A percentile compares a stretch with the other conserved stretches of the same genome.
Evolutionary conservation across 2,888 invertebrate genomes (phyloP).

Genomic region (Euzophera pinguis): DNA sequence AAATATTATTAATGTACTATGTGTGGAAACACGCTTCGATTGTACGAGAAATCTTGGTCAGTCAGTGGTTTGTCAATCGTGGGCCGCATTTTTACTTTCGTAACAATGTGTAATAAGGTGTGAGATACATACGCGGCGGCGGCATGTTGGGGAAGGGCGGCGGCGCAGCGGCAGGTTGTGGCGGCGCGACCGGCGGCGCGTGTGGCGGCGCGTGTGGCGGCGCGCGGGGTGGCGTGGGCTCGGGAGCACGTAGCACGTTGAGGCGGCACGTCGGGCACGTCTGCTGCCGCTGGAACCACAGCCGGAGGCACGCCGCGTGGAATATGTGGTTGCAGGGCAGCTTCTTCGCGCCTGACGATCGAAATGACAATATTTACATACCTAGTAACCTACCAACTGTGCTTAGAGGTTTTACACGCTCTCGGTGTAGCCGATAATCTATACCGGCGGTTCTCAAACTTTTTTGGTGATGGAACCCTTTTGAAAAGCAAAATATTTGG

Average conservation of each 20-base stretch:
- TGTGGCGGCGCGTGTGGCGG: conserved; percentile 26
- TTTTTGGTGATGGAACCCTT: no score
- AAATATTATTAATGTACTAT: no score
- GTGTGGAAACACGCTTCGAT: no score
- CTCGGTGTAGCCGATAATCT: no score
- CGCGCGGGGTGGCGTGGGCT: conserved; percentile 29
- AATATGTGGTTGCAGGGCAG: conserved; percentile 99
- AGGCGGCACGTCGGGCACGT: conserved; percentile 99
- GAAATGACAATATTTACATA: not conserved
- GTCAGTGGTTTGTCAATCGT: no score
- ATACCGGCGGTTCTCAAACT: no score
- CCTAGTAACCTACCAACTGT: no score
- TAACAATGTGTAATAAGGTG: no score
- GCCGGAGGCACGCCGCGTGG: conserved; percentile 97
- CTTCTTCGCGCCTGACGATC: conserved; percentile 89
- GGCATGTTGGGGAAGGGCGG: conserved; percentile 62
- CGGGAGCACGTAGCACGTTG: conserved; percentile 84
- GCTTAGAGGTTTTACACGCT: no score
- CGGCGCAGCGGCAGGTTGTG: conserved; percentile 34
- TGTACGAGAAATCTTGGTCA: no score
- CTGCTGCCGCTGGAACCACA: conserved; percentile 99
- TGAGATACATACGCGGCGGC: conserved; percentile 50
- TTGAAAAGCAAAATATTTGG: no score
- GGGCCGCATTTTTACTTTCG: no score
- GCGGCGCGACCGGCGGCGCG: conserved; percentile 21